These are phyloP conservation scores for Dipus sagitta DNA, from an alignment of 2,797 vertebrate species.

Conservation along the genomic window DNA sequence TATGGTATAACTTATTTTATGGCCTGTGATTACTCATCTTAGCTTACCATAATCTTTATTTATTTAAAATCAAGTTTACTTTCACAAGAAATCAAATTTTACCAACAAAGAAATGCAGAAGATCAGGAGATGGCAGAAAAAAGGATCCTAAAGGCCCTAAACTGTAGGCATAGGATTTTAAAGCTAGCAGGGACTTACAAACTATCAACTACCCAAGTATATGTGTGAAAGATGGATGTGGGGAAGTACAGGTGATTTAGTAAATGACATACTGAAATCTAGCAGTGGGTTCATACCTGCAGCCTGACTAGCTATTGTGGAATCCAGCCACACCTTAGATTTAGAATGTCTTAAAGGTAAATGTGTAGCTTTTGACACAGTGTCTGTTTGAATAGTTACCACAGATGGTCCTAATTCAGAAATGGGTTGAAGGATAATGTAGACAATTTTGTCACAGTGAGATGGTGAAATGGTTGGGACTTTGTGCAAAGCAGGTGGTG, in stretches of 20 bases:
- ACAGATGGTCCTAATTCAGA: neutral
- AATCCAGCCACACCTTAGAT: neutral
- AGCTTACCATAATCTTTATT: conserved; percentile 32
- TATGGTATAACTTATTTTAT: conserved; percentile 62
- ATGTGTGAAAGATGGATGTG: neutral
- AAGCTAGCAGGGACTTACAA: neutral
- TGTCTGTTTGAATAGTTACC: neutral
- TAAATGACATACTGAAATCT: neutral
- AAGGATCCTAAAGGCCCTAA: neutral
- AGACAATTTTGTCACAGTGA: neutral
- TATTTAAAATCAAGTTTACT: conserved; percentile 50
- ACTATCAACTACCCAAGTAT: neutral
- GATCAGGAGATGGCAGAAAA: neutral
- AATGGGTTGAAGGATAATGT: conserved; percentile 17
- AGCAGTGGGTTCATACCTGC: neutral
- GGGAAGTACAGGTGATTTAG: neutral
- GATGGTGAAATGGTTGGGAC: neutral
- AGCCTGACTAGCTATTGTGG: neutral
- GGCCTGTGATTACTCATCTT: conserved; percentile 23
- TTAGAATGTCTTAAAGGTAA: neutral
- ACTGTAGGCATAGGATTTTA: neutral
- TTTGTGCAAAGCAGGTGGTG: neutral
- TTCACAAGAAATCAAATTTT: conserved; percentile 26
- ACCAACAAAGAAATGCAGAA: conserved; percentile 41
- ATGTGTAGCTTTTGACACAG: neutral